Percentiles rank a stretch among this genome's conserved stretches.
Evolutionary conservation across 2,888 invertebrate genomes (phyloP).

Genomic region (Gerris lacustris): DNA sequence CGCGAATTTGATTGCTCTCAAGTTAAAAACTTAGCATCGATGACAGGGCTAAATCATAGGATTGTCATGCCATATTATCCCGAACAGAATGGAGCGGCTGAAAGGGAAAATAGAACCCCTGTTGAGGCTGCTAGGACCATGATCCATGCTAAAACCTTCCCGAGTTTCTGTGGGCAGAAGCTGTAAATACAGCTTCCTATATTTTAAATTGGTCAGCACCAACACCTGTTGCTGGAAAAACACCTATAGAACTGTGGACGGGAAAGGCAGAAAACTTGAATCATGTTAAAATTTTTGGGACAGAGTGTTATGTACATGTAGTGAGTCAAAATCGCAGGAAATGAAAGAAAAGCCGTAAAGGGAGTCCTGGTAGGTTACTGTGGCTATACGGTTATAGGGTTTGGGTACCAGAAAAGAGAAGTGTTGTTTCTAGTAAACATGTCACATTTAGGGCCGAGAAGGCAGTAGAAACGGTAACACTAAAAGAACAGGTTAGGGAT

Average conservation of each 20-base stretch:
- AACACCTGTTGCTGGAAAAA: not conserved
- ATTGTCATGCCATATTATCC: not conserved
- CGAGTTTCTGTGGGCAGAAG: not conserved
- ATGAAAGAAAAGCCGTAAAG: no score
- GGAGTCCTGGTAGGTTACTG: no score
- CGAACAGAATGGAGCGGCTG: not conserved
- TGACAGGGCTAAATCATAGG: not conserved
- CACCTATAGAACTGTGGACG: not conserved
- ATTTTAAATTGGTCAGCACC: not conserved
- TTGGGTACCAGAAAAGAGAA: not conserved
- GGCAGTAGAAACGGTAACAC: not conserved
- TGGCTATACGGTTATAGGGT: not conserved
- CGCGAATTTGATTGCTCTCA: not conserved
- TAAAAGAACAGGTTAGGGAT: not conserved
- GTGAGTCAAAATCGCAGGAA: not conserved
- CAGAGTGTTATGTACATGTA: not conserved
- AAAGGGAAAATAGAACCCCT: not conserved
- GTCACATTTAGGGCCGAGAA: not conserved
- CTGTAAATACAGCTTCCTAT: not conserved
- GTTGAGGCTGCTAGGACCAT: not conserved
- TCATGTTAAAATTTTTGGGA: not conserved
- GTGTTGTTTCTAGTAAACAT: not conserved
- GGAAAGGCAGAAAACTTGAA: not conserved
- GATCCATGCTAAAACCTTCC: not conserved
- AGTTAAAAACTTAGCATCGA: not conserved